Conservation (phyloP, 2,888 invertebrate genomes). For the Phaedon cochleariae region DNA sequence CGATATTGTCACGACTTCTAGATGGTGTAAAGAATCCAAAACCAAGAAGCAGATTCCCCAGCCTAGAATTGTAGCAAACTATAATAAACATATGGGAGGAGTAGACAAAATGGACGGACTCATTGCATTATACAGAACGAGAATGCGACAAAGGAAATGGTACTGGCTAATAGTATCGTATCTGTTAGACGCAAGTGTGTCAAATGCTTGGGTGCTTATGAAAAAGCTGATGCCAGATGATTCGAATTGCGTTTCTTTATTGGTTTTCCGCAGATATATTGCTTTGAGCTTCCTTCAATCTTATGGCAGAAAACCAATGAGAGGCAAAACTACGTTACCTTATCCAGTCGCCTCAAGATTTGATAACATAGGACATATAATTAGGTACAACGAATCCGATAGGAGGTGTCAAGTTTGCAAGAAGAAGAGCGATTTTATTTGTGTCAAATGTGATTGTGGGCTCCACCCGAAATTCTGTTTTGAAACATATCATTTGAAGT, state of each 20-base stretch:
- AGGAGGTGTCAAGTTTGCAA: constrained; percentile 9
- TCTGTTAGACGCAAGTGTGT: constrained; percentile 26
- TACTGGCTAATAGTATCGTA: constrained; percentile 31
- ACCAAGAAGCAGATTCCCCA: constrained; percentile 9
- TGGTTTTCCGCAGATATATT: constrained; percentile 26
- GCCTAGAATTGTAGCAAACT: constrained; percentile 3
- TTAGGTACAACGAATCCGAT: constrained; percentile 24
- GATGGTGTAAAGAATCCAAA: constrained; percentile 16
- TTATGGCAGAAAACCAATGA: constrained; percentile 17
- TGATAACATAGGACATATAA: constrained; percentile 22
- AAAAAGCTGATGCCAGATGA: constrained; percentile 24
- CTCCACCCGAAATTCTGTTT: constrained; percentile 6
- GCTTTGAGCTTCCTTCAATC: constrained; percentile 20
- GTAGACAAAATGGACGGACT: constrained; percentile 8
- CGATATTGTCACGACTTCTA: background rate
- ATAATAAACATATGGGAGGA: constrained; percentile 11
- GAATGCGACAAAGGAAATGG: constrained; percentile 13
- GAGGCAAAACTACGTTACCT: constrained; percentile 12
- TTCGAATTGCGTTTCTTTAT: constrained; percentile 18
- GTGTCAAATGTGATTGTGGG: constrained; percentile 28
- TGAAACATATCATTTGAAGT: too few relatives aligned
- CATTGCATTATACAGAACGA: constrained; percentile 5
- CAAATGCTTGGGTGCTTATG: constrained; percentile 33
- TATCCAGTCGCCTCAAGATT: constrained; percentile 18
- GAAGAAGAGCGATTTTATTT: constrained; percentile 30